phyloP scores from a whole-genome alignment of 2,888 invertebrate species.

The Eristalis tenax region DNA sequence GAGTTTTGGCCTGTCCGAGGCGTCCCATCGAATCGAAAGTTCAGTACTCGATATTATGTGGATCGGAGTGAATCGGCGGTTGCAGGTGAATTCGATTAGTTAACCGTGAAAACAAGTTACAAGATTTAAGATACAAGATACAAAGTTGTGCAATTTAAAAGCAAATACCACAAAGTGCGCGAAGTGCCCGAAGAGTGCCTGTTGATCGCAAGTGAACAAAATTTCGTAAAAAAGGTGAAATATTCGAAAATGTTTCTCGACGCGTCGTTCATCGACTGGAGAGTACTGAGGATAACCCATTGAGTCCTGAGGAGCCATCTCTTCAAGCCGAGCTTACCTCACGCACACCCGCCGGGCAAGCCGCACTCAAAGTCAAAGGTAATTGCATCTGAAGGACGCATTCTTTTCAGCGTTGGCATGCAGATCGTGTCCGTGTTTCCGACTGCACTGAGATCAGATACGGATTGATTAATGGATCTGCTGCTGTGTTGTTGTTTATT shows the following conservation, averaged over 20 bases:
- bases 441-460: too few relatives aligned
- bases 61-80: constrained; percentile 63
- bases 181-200: background rate
- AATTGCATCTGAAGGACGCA: constrained; percentile 2
- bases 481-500: background rate
- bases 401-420: background rate
- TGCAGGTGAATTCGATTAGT: constrained; percentile 57
- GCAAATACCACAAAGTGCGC: constrained; percentile 36
- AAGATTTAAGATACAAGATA: constrained; percentile 13
- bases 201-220: constrained; percentile 4
- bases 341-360: background rate
- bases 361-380: constrained; percentile 43
- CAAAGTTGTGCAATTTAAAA: constrained; percentile 35
- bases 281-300: constrained; percentile 52
- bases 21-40: constrained; percentile 65
- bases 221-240: constrained; percentile 4
- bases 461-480: background rate
- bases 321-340: constrained; percentile 10
- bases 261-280: constrained; percentile 26
- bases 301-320: constrained; percentile 47
- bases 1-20: constrained; percentile 35
- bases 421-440: too few relatives aligned
- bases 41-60: constrained; percentile 64
- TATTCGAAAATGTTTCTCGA: constrained; percentile 41
- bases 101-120: constrained; percentile 18